Conservation (phyloP, 2,888 invertebrate species). For the Digitonthophagus gazella region DNA sequence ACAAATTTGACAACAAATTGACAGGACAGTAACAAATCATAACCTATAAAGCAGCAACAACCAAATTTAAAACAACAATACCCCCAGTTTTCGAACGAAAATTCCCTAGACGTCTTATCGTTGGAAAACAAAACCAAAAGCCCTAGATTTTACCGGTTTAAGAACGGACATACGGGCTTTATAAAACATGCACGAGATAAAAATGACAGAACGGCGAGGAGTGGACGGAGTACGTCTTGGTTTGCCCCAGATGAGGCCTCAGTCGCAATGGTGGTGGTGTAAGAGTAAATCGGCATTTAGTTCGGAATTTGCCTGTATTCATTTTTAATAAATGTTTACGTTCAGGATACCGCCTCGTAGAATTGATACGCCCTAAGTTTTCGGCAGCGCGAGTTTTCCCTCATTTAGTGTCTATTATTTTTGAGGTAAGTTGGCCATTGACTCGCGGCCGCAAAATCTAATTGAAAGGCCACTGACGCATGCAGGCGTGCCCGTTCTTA, state of each 20-base stretch:
- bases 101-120: background rate
- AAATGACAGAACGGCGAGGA: background rate
- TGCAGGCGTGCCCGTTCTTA: constrained; percentile 46
- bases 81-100: background rate
- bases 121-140: constrained; percentile 4
- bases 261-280: constrained; percentile 2
- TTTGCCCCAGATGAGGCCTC: background rate
- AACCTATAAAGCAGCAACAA: constrained; percentile 1
- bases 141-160: background rate
- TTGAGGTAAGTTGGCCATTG: background rate
- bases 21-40: background rate
- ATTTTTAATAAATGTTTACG: constrained; percentile 37
- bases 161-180: constrained; percentile 9
- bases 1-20: background rate
- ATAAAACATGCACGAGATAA: background rate
- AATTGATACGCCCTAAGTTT: constrained; percentile 1
- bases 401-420: background rate
- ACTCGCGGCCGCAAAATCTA: constrained; percentile 20
- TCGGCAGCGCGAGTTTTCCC: background rate
- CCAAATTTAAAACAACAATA: background rate
- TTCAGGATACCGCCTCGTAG: constrained; percentile 20
- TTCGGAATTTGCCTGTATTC: constrained; percentile 42
- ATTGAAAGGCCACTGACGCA: constrained; percentile 43
- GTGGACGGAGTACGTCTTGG: background rate
- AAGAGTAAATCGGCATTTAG: constrained; percentile 38